Conservation (phyloP, 2,797 vertebrate genomes). For the Muscicapa striata region DNA sequence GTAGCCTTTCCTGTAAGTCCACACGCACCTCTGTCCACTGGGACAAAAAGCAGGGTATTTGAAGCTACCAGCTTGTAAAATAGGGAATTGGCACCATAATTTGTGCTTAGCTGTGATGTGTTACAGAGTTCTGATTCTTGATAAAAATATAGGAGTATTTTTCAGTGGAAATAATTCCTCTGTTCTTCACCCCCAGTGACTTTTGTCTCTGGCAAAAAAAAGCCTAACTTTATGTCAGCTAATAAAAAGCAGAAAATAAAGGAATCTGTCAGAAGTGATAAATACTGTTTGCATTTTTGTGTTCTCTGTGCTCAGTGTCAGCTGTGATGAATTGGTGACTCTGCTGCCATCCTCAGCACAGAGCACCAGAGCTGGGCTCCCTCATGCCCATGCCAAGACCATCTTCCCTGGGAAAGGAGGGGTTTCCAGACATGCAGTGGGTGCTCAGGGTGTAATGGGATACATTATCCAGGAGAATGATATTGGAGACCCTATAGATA, state of each 20-base stretch:
- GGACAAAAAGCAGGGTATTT: background rate
- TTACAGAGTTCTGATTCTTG: background rate
- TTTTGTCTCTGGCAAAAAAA: background rate
- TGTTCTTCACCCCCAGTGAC: background rate
- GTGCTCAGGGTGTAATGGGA: background rate
- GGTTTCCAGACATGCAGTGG: background rate
- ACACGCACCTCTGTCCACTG: background rate
- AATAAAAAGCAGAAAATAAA: conserved; percentile 48
- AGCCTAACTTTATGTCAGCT: background rate
- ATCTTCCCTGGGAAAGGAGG: background rate
- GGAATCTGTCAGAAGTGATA: conserved; percentile 9
- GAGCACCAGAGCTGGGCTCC: background rate
- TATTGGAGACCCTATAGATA: background rate
- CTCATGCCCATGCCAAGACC: fast-evolving
- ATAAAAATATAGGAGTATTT: background rate
- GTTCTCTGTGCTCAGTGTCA: background rate
- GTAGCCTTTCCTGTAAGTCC: background rate
- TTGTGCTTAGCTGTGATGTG: background rate
- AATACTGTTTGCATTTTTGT: background rate
- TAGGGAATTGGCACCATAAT: background rate
- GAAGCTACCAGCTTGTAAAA: background rate
- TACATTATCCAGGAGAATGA: background rate
- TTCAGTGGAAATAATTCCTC: background rate
- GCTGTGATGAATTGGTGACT: background rate
- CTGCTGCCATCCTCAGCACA: background rate